These are phyloP conservation scores for Eupeodes luniger DNA, from an alignment of 2,888 invertebrate genomes.

Conservation along the genomic window DNA sequence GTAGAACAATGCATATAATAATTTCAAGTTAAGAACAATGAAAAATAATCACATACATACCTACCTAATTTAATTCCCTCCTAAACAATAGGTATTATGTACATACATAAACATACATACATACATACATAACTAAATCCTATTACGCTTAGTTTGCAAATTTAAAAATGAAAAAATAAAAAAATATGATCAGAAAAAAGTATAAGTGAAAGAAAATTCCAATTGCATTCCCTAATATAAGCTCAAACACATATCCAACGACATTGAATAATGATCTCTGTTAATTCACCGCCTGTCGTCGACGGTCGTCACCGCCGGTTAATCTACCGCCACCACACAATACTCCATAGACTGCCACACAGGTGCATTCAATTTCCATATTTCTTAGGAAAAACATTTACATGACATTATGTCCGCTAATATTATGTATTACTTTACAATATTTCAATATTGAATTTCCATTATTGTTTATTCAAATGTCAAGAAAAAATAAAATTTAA, in stretches of 20 bases:
- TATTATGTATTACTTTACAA: constrained; percentile 53
- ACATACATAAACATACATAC: too few species aligned
- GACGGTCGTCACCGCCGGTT: too few species aligned
- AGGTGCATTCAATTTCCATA: constrained; percentile 64
- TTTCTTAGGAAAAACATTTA: constrained; percentile 68
- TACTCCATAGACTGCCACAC: neutral
- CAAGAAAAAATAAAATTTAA: neutral
- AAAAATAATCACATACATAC: neutral
- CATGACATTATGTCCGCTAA: constrained; percentile 49
- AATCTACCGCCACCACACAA: neutral
- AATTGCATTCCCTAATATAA: constrained; percentile 29
- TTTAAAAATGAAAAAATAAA: neutral
- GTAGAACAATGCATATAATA: too few species aligned
- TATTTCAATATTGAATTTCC: constrained; percentile 58
- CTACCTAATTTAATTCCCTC: neutral
- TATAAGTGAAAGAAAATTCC: constrained; percentile 38
- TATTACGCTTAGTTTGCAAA: constrained; percentile 4
- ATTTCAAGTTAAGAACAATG: neutral
- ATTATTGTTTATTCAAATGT: constrained; percentile 56
- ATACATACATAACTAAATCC: too few species aligned
- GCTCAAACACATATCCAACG: neutral
- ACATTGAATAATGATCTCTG: constrained; percentile 52
- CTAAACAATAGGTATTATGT: too few species aligned
- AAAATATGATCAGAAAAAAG: neutral
- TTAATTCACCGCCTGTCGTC: neutral